These are phyloP conservation scores for Coelopa pilipes DNA, from an alignment of 2,888 invertebrate genomes.

Conservation along the genomic window DNA sequence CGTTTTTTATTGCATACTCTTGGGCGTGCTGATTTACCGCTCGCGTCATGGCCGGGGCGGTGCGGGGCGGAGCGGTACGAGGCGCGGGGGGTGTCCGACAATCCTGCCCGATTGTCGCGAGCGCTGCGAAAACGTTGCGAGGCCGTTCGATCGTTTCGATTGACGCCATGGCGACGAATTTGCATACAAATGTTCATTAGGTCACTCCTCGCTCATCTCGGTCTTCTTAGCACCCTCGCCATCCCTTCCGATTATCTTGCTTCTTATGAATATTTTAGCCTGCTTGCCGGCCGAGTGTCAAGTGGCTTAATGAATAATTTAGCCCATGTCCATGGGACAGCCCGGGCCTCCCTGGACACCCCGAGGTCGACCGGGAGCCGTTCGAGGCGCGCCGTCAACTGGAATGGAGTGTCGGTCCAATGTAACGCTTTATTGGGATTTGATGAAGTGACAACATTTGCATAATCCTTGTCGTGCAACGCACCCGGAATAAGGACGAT, in stretches of 20 bases:
- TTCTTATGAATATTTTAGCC: constrained; percentile 33
- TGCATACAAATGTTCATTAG: constrained; percentile 36
- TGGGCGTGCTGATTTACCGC: too few species aligned
- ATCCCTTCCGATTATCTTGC: constrained; percentile 7
- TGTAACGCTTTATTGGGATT: constrained; percentile 1
- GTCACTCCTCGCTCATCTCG: not conserved
- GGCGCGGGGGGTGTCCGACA: too few species aligned
- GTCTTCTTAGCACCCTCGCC: not conserved
- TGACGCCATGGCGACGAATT: constrained; percentile 15
- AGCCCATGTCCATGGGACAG: too few species aligned
- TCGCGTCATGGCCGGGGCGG: too few species aligned
- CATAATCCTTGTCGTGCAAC: constrained; percentile 9
- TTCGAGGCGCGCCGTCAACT: too few species aligned
- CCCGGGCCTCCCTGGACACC: too few species aligned
- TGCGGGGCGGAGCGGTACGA: too few species aligned
- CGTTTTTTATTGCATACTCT: constrained; percentile 15
- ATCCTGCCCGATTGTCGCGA: too few species aligned
- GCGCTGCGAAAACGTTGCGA: not conserved
- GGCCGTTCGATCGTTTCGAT: not conserved
- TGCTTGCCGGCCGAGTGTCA: constrained; percentile 28
- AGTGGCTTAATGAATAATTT: constrained; percentile 18
- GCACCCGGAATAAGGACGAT: too few species aligned
- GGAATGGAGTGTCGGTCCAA: not conserved
- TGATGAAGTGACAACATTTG: constrained; percentile 26
- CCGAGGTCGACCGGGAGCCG: too few species aligned